These are phyloP conservation scores for Poliocrania exsul DNA, from an alignment of 2,797 vertebrate species.

Conservation along the genomic window DNA sequence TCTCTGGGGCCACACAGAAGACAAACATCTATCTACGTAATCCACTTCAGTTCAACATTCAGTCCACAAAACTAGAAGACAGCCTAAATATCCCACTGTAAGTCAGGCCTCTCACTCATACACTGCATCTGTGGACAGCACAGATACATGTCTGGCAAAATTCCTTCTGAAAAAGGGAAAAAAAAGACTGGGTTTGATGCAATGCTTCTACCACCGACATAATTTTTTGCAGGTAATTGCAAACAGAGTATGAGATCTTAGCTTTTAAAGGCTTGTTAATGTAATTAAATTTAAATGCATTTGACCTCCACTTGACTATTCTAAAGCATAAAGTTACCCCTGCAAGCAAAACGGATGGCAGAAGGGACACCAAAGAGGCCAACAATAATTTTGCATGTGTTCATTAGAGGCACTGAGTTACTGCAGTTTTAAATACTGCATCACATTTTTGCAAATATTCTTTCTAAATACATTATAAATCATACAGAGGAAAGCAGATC, in stretches of 20 bases:
- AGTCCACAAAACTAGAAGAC: not conserved
- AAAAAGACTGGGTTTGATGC: conserved; percentile 5
- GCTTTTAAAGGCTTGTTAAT: not conserved
- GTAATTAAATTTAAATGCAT: not conserved
- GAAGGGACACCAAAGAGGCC: not conserved
- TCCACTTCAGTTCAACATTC: not conserved
- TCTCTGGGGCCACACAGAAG: not conserved
- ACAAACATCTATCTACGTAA: not conserved
- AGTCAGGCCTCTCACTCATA: not conserved
- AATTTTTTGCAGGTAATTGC: conserved; percentile 31
- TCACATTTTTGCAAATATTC: conserved; percentile 56
- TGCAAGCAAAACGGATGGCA: not conserved
- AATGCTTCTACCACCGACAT: conserved; percentile 20
- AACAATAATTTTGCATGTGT: not conserved
- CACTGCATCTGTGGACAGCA: not conserved
- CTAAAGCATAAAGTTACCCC: not conserved
- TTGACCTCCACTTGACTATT: not conserved
- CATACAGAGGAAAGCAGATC: conserved; percentile 58
- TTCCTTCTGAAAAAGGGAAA: conserved; percentile 14
- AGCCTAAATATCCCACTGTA: not conserved
- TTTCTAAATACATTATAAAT: not conserved
- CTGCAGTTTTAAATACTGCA: conserved; percentile 51
- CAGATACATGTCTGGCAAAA: not conserved
- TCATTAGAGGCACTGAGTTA: conserved; percentile 43
- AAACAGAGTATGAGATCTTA: conserved; percentile 20